Evolutionary conservation across 2,797 vertebrate genomes (phyloP).

Genomic region (Epinephelus awoara): DNA sequence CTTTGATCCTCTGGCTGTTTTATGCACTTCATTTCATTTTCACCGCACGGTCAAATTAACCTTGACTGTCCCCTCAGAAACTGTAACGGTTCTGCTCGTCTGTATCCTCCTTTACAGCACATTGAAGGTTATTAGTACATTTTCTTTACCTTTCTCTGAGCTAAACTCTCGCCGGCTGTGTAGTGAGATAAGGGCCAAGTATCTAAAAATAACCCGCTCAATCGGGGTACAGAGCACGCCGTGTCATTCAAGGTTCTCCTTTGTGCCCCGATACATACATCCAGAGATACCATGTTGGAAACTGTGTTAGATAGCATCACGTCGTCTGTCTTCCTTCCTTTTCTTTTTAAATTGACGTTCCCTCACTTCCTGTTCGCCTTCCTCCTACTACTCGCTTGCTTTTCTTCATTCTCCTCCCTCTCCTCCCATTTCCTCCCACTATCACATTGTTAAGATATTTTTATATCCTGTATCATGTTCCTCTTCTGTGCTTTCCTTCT

Average conservation of each 20-base stretch:
- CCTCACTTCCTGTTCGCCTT: constrained; percentile 27
- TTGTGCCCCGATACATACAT: constrained; percentile 65
- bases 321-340: constrained; percentile 33
- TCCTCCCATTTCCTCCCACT: neutral
- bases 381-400: neutral
- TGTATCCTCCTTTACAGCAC: constrained; percentile 50
- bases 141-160: constrained; percentile 75
- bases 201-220: constrained; percentile 76
- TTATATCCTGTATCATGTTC: neutral
- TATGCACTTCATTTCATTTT: constrained; percentile 34
- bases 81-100: constrained; percentile 14
- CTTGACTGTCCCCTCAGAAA: constrained; percentile 22
- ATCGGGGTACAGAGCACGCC: constrained; percentile 53
- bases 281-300: constrained; percentile 57
- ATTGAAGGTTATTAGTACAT: constrained; percentile 67
- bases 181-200: constrained; percentile 74
- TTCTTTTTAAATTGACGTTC: constrained; percentile 33
- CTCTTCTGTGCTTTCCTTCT: neutral
- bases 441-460: constrained; percentile 7
- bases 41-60: constrained; percentile 28
- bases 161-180: constrained; percentile 72
- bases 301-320: constrained; percentile 55
- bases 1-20: neutral
- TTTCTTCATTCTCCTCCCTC: neutral
- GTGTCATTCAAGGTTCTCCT: constrained; percentile 72